Percentiles rank a stretch among this genome's conserved stretches.
These are phyloP conservation scores for Colletes gigas DNA, from an alignment of 1,140 invertebrate species.

Conservation along the genomic window DNA sequence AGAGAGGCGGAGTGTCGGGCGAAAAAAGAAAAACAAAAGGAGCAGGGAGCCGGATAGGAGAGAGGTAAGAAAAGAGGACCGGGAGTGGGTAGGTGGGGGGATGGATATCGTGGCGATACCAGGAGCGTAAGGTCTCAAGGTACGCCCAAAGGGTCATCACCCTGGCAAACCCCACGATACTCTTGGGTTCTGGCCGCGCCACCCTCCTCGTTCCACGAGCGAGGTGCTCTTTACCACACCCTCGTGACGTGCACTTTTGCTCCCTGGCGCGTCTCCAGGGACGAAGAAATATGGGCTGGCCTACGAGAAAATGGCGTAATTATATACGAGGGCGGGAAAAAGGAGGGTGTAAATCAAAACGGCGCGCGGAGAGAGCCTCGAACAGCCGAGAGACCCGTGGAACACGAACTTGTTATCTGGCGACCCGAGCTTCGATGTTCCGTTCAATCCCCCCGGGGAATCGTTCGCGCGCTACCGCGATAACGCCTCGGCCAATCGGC, in stretches of 20 bases:
- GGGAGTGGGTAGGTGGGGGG: not conserved
- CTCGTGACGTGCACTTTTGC: conserved; percentile 60
- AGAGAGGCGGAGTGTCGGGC: not conserved
- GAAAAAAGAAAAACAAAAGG: conserved; percentile 14
- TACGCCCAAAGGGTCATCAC: conserved; percentile 62
- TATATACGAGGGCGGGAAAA: conserved; percentile 60
- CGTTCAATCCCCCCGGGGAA: conserved; percentile 16
- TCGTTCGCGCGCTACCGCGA: not conserved
- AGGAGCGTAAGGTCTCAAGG: conserved; percentile 54
- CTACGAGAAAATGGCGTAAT: conserved; percentile 66
- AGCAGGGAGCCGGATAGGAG: not conserved
- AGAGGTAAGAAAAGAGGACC: conserved; percentile 18
- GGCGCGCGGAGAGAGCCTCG: not conserved
- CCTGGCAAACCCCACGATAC: conserved; percentile 34
- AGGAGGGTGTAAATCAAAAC: conserved; percentile 61
- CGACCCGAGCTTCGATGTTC: not conserved
- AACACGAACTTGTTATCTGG: not conserved
- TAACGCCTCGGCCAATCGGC: not conserved
- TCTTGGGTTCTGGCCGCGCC: conserved; percentile 28
- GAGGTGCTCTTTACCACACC: conserved; percentile 48
- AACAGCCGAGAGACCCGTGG: conserved; percentile 1
- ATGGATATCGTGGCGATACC: conserved; percentile 50
- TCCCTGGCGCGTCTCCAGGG: conserved; percentile 65
- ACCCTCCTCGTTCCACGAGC: conserved; percentile 22
- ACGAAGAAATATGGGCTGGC: conserved; percentile 64